Evolutionary conservation across 2,797 vertebrate genomes (phyloP).

Genomic region (Siniperca undulata): DNA sequence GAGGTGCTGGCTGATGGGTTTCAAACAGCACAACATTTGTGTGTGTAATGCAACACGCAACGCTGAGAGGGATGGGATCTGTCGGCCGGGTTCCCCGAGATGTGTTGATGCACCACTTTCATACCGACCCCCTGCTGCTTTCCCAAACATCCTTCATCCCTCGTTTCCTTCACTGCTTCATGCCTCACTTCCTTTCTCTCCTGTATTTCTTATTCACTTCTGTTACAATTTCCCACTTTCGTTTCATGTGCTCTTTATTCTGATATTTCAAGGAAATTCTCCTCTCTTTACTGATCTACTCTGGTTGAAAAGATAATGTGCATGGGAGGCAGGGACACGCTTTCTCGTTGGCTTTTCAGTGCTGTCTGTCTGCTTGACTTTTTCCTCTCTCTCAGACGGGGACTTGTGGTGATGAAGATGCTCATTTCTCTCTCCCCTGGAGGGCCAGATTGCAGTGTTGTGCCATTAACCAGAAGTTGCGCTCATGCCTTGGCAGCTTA

Average conservation of each 20-base stretch:
- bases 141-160: neutral
- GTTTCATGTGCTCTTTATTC: constrained; percentile 59
- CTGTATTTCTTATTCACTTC: constrained; percentile 30
- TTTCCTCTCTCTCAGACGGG: constrained; percentile 54
- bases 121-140: constrained; percentile 26
- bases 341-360: constrained; percentile 55
- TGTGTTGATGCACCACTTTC: constrained; percentile 43
- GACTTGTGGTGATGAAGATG: constrained; percentile 80
- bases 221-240: constrained; percentile 2
- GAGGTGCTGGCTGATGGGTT: constrained; percentile 59
- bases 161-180: constrained; percentile 11
- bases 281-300: constrained; percentile 44
- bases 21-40: constrained; percentile 71
- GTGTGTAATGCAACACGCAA: constrained; percentile 56
- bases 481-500: constrained; percentile 79
- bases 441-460: constrained; percentile 82
- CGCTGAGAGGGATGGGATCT: constrained; percentile 47
- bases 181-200: constrained; percentile 30
- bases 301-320: constrained; percentile 66
- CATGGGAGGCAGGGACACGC: constrained; percentile 44
- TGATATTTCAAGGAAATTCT: constrained; percentile 60
- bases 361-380: constrained; percentile 58
- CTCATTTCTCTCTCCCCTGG: constrained; percentile 81
- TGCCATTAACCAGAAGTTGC: constrained; percentile 85
- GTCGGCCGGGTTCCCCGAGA: constrained; percentile 19